Evolutionary conservation across 2,797 vertebrate species (phyloP).

Genomic region (Babyrousa celebensis): DNA sequence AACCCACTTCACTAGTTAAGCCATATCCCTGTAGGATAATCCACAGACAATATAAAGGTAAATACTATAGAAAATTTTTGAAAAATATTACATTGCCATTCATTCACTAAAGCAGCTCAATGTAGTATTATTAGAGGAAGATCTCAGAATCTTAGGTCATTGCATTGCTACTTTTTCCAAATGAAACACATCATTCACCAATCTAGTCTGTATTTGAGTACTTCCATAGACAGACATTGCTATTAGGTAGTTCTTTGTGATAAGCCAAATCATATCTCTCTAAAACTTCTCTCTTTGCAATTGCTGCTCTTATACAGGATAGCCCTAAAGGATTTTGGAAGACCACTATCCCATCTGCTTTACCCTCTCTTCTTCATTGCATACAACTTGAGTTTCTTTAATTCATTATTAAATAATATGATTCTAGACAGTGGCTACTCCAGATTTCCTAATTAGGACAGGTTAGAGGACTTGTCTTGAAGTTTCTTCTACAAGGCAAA

Average conservation of each 20-base stretch:
- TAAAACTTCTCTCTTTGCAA: neutral
- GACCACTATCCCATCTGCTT: neutral
- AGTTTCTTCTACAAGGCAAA: constrained; percentile 11
- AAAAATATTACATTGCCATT: neutral
- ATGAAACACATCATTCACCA: neutral
- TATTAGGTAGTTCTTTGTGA: neutral
- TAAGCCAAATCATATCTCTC: neutral
- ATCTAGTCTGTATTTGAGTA: neutral
- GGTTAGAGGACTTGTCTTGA: neutral
- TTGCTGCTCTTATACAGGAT: neutral
- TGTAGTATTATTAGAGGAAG: neutral
- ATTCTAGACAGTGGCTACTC: neutral
- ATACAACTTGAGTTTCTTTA: neutral
- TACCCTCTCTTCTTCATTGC: neutral
- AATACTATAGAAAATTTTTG: neutral
- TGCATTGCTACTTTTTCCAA: neutral
- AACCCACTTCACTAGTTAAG: neutral
- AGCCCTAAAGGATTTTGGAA: constrained; percentile 10
- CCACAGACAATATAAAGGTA: neutral
- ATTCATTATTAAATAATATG: neutral
- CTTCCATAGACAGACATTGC: neutral
- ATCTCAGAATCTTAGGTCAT: constrained; percentile 19
- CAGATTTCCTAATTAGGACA: neutral
- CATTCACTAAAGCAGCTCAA: constrained; percentile 23
- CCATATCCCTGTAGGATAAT: neutral